Base-by-base conservation (phyloP, 2,888 invertebrate species). In the Xestia c-nigrum region DNA sequence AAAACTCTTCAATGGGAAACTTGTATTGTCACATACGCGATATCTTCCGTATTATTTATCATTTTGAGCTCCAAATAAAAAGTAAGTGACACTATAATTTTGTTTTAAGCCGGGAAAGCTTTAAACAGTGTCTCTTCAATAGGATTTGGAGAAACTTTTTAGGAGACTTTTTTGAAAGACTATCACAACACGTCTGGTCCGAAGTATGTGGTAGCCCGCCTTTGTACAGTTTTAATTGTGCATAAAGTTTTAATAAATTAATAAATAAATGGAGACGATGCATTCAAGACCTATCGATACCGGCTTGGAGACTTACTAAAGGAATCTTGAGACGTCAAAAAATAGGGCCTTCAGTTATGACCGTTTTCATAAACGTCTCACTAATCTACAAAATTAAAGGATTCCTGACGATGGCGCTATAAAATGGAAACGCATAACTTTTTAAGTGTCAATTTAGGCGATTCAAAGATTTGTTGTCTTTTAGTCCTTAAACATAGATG, bases 231-330 rank as follows among this genome's bases (percentile, higher is more conserved):
- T n/a, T n/a, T n/a, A n/a, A n/a, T n/a, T n/a, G n/a, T n/a, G n/a
- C n/a, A n/a, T n/a, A n/a, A n/a, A n/a, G n/a, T n/a, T n/a, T n/a
- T n/a, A n/a, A n/a, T n/a, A n/a, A n/a, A n/a, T n/a, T n/a, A n/a
- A n/a, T n/a, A n/a, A n/a, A n/a, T n/a, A n/a, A n/a, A 55, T 66
- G 38, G 38, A 12, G 21, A 24, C n/a, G 43, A 46, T 79, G 50
- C 64, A 74, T 69, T 80, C n/a, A 78, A 43, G 5, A 21, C 31
- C 21, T 77, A n/a, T n/a, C 40, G 24, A 78, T 52, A 69, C 5
- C 31, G 5, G 16, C n/a, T 52, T 0, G 47, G 3, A 12, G 31
- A 50, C 38, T 46, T 24, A 61, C 50, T 7, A 55, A 55, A 5
- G 24, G 10, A 14, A 63, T 38, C 52, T 46, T 9, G 24, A 61